Evolutionary conservation across 2,797 vertebrate species (phyloP), one percentile per base, ranked within the genome.

Genomic region (Platalea minor): DNA sequence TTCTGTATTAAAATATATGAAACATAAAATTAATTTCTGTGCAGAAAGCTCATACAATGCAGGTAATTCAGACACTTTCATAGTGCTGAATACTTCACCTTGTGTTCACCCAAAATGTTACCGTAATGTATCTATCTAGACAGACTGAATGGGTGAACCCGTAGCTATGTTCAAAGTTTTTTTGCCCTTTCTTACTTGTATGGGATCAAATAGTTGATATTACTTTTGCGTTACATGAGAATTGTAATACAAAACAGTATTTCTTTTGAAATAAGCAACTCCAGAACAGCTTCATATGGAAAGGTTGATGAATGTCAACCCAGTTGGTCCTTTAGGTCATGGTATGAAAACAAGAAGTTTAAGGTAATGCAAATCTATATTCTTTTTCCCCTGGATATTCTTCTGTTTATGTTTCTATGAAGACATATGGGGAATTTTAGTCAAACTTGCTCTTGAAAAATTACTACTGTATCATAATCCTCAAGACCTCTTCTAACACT

Each of bases 161-260:
- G 31, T 18, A 54, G 8, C 5, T 70, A 7, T 9, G 1, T 86
- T 51, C n/a, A 69, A 35, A 59, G 19, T 0, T 1, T 37, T 69
- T 83, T 86, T 51, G 1, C 5, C 28, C 8, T 39, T 76, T 37
- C 48, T 84, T 35, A 33, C 10, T 81, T 45, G 3, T 69, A n/a
- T 39, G 15, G 13, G 18, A 28, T 74, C 21, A 56, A 61, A 77
- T 7, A 45, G 3, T 17, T 70, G 28, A 48, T 26, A 50, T 50
- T 15, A 61, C 4, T 69, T 88, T 65, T 65, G 6, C 33, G 18
- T 43, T 74, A 39, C 13, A 33, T 65, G 21, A 75, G 6, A 77
- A 69, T 1, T 19, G 8, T 57, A 41, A 67, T 17, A 31, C 3
- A 70, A 19, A 88, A n/a, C 3, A 2, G 1, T 26, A 54, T 69